phyloP scores from a whole-genome alignment of 2,888 invertebrate genomes.

The Alsophila aescularia region DNA sequence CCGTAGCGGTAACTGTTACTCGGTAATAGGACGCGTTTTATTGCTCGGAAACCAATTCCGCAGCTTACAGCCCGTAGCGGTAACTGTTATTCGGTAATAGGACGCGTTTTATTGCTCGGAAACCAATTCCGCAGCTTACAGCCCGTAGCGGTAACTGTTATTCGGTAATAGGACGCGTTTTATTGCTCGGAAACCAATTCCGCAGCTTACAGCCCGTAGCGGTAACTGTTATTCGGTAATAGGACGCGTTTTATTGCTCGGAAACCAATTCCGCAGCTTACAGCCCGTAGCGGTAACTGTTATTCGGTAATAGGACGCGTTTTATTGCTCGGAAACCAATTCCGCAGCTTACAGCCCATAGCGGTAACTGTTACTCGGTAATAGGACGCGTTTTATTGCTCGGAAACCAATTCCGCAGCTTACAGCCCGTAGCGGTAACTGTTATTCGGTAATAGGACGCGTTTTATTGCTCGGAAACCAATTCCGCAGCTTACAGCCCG shows the following conservation, averaged over 20 bases:
- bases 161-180: constrained; percentile 17
- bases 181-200: constrained; percentile 13
- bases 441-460: constrained; percentile 22
- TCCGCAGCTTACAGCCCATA: constrained; percentile 8
- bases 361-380: constrained; percentile 25
- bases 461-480: constrained; percentile 14
- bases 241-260: constrained; percentile 13
- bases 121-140: constrained; percentile 6
- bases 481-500: constrained; percentile 3
- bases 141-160: constrained; percentile 24
- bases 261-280: constrained; percentile 8
- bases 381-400: constrained; percentile 15
- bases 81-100: constrained; percentile 25
- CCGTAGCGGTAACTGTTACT: constrained; percentile 26
- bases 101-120: constrained; percentile 13
- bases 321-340: constrained; percentile 14
- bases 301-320: constrained; percentile 20
- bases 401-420: constrained; percentile 7
- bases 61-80: constrained; percentile 12
- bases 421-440: constrained; percentile 18
- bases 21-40: constrained; percentile 16
- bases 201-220: constrained; percentile 11
- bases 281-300: constrained; percentile 21
- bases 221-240: constrained; percentile 25
- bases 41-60: constrained; percentile 10